phyloP scores from a whole-genome alignment of 2,113 vertebrate genomes.

The Parotia lawesii region DNA sequence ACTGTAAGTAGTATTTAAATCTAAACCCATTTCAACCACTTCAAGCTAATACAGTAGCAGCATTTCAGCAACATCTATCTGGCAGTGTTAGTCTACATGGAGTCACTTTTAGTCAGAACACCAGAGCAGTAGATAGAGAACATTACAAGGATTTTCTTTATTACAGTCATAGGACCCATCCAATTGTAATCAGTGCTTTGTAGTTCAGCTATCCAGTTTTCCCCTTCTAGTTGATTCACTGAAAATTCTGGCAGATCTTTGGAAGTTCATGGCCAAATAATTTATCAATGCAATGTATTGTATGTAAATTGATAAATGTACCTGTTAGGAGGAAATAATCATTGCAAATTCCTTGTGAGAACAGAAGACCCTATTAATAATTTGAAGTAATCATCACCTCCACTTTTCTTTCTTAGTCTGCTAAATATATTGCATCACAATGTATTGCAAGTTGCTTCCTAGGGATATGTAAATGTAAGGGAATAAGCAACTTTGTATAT shows the following conservation, averaged over 20 bases:
- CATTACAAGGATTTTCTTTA: neutral
- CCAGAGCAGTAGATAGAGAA: neutral
- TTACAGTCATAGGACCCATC: neutral
- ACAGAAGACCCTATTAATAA: neutral
- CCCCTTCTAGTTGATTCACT: constrained; percentile 9
- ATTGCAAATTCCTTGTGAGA: neutral
- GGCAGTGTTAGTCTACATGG: neutral
- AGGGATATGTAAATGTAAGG: neutral
- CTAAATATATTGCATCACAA: neutral
- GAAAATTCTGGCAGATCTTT: neutral
- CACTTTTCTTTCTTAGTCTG: neutral
- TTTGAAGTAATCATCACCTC: neutral
- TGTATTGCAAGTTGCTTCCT: neutral
- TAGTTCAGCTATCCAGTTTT: constrained; percentile 25
- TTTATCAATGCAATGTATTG: constrained; percentile 15
- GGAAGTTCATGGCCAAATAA: constrained; percentile 3
- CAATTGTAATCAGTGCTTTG: constrained; percentile 10
- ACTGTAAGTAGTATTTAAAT: neutral
- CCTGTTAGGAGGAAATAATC: constrained; percentile 6
- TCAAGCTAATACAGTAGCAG: neutral
- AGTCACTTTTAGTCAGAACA: neutral
- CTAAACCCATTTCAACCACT: neutral
- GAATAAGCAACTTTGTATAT: neutral
- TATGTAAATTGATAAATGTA: constrained; percentile 38
- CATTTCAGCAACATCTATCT: neutral